Percentiles rank a stretch among this genome's conserved stretches.
Evolutionary conservation across 2,113 vertebrate species (phyloP).

Genomic region (Caloenas nicobarica): DNA sequence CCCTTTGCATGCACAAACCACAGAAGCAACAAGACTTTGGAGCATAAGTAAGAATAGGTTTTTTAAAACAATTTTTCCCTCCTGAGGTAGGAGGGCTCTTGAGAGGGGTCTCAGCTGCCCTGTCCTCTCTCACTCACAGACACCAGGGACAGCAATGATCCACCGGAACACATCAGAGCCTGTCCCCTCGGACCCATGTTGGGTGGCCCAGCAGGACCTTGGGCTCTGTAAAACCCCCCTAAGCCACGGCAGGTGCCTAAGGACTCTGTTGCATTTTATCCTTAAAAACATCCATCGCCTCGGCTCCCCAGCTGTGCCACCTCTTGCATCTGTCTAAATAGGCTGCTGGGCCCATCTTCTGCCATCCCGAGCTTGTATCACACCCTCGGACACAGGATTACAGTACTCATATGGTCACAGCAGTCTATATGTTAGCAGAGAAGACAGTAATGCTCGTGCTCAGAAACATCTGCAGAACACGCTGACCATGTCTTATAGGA

Average conservation of each 20-base stretch:
- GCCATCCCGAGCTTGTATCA: neutral
- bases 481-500: neutral
- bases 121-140: neutral
- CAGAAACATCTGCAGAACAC: conserved; percentile 20
- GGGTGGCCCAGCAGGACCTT: rapidly evolving
- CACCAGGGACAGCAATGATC: neutral
- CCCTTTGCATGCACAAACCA: neutral
- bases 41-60: neutral
- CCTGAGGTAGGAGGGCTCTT: neutral
- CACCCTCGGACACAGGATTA: neutral
- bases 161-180: neutral
- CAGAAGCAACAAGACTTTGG: neutral
- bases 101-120: neutral
- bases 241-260: neutral
- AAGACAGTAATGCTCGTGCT: neutral
- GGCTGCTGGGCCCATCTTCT: neutral
- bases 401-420: neutral
- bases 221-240: neutral
- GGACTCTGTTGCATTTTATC: neutral
- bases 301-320: too few relatives aligned
- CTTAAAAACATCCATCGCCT: neutral
- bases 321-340: neutral
- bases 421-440: neutral
- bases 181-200: rapidly evolving
- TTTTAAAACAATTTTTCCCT: neutral